Evolutionary conservation across 37 sponge, comb jelly and placozoan genomes (phyloP).

Genomic region (Spongilla lacustris): DNA sequence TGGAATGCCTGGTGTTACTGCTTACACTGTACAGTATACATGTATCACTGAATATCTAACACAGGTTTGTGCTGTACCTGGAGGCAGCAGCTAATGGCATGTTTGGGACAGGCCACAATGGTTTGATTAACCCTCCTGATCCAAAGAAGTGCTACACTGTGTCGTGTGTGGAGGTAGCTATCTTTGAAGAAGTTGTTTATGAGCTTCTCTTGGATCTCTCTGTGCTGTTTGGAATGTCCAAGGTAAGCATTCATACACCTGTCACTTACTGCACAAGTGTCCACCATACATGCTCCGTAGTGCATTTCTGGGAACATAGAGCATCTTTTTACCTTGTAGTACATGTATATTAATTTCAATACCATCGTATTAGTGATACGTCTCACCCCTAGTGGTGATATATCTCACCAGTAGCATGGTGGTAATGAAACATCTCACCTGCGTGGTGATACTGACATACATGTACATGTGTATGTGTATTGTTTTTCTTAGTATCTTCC

Average conservation of each 20-base stretch:
- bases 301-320: no score
- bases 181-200: conserved; percentile 51
- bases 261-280: no score
- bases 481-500: conserved; percentile 21
- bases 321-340: no score
- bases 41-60: no score
- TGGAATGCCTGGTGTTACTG: no score
- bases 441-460: neutral
- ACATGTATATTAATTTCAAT: no score
- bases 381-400: no score
- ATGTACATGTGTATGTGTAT: neutral
- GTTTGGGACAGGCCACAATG: conserved; percentile 75
- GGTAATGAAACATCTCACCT: no score
- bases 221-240: conserved; percentile 55
- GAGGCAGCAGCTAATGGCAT: conserved; percentile 65
- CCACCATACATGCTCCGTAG: no score
- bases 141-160: conserved; percentile 22
- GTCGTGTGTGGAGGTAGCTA: conserved; percentile 48
- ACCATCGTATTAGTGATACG: no score
- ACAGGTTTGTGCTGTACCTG: conserved; percentile 42
- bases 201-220: conserved; percentile 59
- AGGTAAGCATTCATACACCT: conserved; percentile 13
- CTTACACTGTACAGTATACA: neutral
- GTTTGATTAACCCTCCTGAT: conserved; percentile 79
- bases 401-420: no score